phyloP scores from a whole-genome alignment of 2,888 invertebrate species.

The Ariolimax columbianus region DNA sequence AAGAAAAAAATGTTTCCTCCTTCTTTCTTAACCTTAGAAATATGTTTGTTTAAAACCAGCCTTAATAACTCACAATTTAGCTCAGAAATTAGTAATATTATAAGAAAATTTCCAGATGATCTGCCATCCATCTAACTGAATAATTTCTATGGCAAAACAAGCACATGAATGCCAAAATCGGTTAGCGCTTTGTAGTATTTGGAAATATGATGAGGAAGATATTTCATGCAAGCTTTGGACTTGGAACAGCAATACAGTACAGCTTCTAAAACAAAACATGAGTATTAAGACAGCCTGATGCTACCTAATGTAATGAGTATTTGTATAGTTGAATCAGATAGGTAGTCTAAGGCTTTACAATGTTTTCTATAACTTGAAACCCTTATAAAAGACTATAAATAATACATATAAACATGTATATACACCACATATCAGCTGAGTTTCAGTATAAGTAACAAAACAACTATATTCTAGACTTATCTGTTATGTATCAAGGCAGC shows the following conservation, averaged over 20 bases:
- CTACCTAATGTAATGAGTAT: constrained; percentile 16
- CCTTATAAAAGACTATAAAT: neutral
- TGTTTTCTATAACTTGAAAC: neutral
- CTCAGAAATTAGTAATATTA: too few relatives aligned
- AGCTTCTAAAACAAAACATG: neutral
- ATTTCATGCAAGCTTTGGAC: neutral
- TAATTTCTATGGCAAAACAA: too few relatives aligned
- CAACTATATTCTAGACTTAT: neutral
- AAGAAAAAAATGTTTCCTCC: too few relatives aligned
- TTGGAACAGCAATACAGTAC: neutral
- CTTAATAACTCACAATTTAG: too few relatives aligned
- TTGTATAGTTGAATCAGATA: neutral
- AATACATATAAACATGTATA: neutral
- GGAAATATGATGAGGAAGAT: too few relatives aligned
- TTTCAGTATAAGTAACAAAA: neutral
- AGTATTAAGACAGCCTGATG: neutral
- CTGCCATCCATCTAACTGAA: too few relatives aligned
- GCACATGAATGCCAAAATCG: too few relatives aligned
- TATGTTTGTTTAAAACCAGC: too few relatives aligned
- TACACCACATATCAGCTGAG: neutral
- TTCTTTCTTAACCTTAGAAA: too few relatives aligned
- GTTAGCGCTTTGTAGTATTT: too few relatives aligned
- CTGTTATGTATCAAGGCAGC: neutral
- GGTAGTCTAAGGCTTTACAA: neutral
- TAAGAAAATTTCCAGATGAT: too few relatives aligned